Percentiles rank a stretch among this genome's conserved stretches.
Evolutionary conservation across 2,797 vertebrate species (phyloP).

Genomic region (Diglossa cyanea): DNA sequence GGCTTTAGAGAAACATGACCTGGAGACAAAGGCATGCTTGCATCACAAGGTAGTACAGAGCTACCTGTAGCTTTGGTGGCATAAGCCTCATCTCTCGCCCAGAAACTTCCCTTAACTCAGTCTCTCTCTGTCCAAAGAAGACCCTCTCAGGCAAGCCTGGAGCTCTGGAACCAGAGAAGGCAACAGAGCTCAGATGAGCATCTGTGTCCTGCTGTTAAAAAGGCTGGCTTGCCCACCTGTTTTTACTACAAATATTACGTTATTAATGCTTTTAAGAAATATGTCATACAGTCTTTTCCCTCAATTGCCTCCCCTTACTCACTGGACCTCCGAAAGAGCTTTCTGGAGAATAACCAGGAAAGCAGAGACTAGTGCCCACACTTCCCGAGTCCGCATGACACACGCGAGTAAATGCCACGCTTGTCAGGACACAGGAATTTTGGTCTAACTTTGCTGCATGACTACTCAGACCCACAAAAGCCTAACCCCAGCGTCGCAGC

Average conservation of each 20-base stretch:
- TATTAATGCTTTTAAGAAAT: not conserved
- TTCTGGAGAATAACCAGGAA: not conserved
- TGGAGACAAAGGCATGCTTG: not conserved
- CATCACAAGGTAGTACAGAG: not conserved
- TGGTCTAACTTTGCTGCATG: not conserved
- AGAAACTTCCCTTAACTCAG: not conserved
- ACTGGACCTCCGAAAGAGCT: not conserved
- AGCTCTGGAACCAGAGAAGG: not conserved
- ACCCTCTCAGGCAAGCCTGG: not conserved
- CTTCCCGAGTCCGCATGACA: constrained; percentile 30
- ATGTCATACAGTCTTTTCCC: not conserved
- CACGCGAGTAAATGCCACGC: fast-evolving
- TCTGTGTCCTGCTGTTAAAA: not conserved
- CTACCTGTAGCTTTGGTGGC: not conserved
- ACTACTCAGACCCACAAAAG: not conserved
- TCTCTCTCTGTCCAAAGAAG: not conserved
- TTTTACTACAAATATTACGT: not conserved
- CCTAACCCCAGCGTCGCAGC: not conserved
- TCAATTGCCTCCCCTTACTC: not conserved
- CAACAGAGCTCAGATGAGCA: not conserved
- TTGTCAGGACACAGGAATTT: constrained; percentile 24
- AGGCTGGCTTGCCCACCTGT: not conserved
- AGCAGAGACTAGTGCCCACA: not conserved
- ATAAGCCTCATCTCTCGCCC: not conserved
- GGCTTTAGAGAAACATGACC: not conserved